Conservation (phyloP, 2,797 vertebrate genomes). For the Xenopus petersii region DNA sequence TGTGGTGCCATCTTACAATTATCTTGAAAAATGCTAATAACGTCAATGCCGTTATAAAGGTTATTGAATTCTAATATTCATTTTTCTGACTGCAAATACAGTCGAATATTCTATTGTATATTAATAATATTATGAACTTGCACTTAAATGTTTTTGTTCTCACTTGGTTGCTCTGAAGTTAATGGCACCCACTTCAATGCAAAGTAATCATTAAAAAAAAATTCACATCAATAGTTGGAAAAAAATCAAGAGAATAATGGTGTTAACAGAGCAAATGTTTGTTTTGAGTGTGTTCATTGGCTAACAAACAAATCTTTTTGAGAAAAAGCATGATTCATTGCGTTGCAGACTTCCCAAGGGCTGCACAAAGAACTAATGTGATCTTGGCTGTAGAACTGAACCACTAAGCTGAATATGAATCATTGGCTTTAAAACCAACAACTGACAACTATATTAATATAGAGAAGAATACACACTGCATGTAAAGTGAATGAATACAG, state of each 20-base stretch:
- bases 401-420: conserved; percentile 22
- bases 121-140: too few relatives aligned
- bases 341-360: conserved; percentile 18
- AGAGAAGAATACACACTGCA: neutral
- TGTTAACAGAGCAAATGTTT: conserved; percentile 14
- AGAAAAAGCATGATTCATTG: conserved; percentile 18
- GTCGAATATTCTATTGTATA: too few relatives aligned
- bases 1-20: too few relatives aligned
- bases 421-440: conserved; percentile 8
- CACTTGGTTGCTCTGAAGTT: too few relatives aligned
- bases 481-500: conserved; percentile 6
- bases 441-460: conserved; percentile 8
- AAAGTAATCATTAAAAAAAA: too few relatives aligned
- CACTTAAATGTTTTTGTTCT: too few relatives aligned
- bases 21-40: too few relatives aligned
- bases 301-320: conserved; percentile 29
- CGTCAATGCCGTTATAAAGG: too few relatives aligned
- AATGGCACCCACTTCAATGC: too few relatives aligned
- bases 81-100: too few relatives aligned
- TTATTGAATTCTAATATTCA: too few relatives aligned
- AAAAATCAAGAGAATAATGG: neutral
- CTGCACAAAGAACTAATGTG: conserved; percentile 14
- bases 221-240: too few relatives aligned
- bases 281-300: conserved; percentile 27
- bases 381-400: conserved; percentile 13